Conservation (phyloP, 2,797 vertebrate species). For the Enteromius fasciolatus region DNA sequence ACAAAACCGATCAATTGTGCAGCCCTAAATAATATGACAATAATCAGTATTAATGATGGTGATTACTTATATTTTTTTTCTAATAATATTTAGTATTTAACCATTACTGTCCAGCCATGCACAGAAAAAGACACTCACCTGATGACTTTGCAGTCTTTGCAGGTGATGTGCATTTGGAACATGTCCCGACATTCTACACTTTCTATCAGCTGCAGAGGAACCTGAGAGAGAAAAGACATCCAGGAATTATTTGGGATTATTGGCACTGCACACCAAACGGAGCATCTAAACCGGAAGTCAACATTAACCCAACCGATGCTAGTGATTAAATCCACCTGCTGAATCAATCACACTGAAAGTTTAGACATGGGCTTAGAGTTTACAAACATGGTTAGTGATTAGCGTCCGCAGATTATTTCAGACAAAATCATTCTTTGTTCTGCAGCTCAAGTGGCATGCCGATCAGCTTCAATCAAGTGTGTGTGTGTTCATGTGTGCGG, state of each 20-base stretch:
- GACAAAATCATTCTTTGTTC: conserved; percentile 44
- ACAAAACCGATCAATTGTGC: too few species aligned
- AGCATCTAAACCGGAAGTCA: conserved; percentile 11
- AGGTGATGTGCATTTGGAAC: conserved; percentile 96
- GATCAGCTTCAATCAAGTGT: conserved; percentile 22
- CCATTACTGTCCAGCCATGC: background rate
- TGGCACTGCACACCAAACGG: conserved; percentile 6
- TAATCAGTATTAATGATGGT: too few species aligned
- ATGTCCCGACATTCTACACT: conserved; percentile 93
- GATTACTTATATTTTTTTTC: too few species aligned
- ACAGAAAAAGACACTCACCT: conserved; percentile 76
- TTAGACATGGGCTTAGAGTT: conserved; percentile 8
- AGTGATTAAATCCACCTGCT: conserved; percentile 32
- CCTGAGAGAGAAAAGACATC: conserved; percentile 70
- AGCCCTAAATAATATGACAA: too few species aligned
- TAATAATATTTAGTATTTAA: too few species aligned
- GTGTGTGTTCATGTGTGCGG: background rate
- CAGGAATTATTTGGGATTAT: background rate
- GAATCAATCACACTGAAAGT: conserved; percentile 4
- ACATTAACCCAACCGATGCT: background rate
- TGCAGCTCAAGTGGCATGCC: conserved; percentile 36
- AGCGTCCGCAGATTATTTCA: conserved; percentile 30
- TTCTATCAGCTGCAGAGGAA: conserved; percentile 95
- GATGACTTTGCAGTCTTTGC: conserved; percentile 97
- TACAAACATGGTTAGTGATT: conserved; percentile 46